phyloP scores from a whole-genome alignment of 2,113 vertebrate genomes.

The Pongo abelii region DNA sequence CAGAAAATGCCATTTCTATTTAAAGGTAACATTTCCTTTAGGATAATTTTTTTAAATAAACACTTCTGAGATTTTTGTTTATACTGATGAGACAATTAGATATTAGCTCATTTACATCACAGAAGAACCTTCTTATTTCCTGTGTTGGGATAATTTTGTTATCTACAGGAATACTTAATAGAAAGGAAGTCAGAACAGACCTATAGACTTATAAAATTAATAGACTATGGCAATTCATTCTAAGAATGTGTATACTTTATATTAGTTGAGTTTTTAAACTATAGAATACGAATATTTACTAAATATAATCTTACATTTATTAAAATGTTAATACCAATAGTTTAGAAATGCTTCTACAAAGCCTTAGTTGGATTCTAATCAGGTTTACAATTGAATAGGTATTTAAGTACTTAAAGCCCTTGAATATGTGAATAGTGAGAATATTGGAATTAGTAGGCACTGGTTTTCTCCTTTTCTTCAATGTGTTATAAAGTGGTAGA shows the following conservation, averaged over 20 bases:
- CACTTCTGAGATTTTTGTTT: neutral
- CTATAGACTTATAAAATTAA: neutral
- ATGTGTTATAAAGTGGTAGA: neutral
- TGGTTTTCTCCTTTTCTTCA: neutral
- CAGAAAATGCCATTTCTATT: neutral
- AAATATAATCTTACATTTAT: neutral
- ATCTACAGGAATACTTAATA: neutral
- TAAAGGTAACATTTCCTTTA: conserved; percentile 36
- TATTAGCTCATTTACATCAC: neutral
- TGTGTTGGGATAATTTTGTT: neutral
- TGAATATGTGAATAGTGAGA: neutral
- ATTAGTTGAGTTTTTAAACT: neutral
- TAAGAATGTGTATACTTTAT: neutral
- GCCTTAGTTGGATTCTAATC: neutral
- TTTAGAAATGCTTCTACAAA: conserved; percentile 18
- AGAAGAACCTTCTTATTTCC: neutral
- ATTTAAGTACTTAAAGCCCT: neutral
- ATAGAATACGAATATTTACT: conserved; percentile 7
- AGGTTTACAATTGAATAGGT: neutral
- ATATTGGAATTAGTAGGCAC: neutral
- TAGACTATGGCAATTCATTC: neutral
- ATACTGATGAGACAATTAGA: neutral
- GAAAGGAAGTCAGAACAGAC: neutral
- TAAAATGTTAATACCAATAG: neutral
- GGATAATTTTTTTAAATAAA: neutral